Base-by-base conservation (phyloP, 2,797 vertebrate genomes). In the Pseudochromis fuscus region DNA sequence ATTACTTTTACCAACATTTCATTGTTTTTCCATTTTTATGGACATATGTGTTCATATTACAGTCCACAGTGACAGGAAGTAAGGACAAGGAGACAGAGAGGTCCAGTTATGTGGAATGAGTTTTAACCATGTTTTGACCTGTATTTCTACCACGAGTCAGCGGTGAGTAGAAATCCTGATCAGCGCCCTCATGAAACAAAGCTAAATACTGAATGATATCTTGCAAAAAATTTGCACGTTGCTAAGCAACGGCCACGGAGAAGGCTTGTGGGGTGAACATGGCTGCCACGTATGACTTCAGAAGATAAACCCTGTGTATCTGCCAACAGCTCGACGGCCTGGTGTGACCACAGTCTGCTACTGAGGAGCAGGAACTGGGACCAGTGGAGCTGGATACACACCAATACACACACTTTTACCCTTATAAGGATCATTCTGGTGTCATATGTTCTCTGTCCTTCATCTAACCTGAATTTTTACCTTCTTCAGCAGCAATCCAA, bases 321-420 rank as follows among this genome's bases (percentile, higher is more conserved):
- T 71, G 83, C 77, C 82, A 85, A 81, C 58, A 60, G 46, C 46
- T 7, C 33, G 58, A 56, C 5, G 3, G 45, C 78, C 77, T 65
- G 85, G 62, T 61, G 77, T 33, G 67, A 70, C 55, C 16, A 48
- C 66, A 79, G 67, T 69, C 78, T 85, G 71, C 63, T 70, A 16
- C 72, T 31, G 24, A 42, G 3, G 65, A 71, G 44, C 49, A 23
- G 7, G 55, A 59, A 11, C 49, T 27, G 51, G 35, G 53, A 51
- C 40, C 1, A 52, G 4, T 0, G 19, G 18, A 59, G 48, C 49
- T 28, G 33, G 11, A 67, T 0, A 48, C 42, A 38, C 45, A 66
- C 24, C 15, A 23, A 25, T 0, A 61, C 35, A n/a, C n/a, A n/a
- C n/a, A 5, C 38, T 5, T 40, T 8, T 7, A 40, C 0, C 18